Evolutionary conservation across 2,797 vertebrate species (phyloP).

Genomic region (Craterocephalus amniculus): DNA sequence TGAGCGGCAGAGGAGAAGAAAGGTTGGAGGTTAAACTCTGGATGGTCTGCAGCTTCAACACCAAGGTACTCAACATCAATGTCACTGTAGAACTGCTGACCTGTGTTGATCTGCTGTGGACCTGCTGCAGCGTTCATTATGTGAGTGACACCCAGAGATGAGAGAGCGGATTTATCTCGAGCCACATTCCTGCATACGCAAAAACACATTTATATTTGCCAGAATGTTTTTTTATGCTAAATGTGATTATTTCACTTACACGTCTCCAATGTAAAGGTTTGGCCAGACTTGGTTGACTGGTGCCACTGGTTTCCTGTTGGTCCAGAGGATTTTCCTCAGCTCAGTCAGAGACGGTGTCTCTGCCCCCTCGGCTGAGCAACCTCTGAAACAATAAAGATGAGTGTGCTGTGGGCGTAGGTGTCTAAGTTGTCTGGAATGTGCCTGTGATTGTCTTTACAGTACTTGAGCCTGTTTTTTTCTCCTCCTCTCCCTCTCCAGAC

Average conservation of each 20-base stretch:
- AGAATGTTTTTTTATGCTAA: background rate
- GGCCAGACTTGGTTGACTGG: conserved; percentile 90
- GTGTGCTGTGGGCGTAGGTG: conserved; percentile 26
- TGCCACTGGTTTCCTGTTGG: conserved; percentile 59
- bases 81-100: conserved; percentile 83
- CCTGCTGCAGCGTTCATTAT: conserved; percentile 85
- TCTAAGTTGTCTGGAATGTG: conserved; percentile 1
- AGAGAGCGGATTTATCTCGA: conserved; percentile 80
- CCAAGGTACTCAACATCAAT: conserved; percentile 80
- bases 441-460: conserved; percentile 58
- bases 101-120: conserved; percentile 83
- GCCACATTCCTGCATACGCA: conserved; percentile 76
- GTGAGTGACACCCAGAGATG: conserved; percentile 85
- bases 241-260: conserved; percentile 42
- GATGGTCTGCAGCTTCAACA: conserved; percentile 86
- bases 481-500: conserved; percentile 75
- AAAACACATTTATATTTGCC: conserved; percentile 41
- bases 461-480: conserved; percentile 66
- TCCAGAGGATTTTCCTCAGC: conserved; percentile 83
- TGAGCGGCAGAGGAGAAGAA: conserved; percentile 84
- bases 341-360: conserved; percentile 81
- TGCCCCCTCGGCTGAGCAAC: conserved; percentile 29
- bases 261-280: conserved; percentile 83
- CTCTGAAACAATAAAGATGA: conserved; percentile 49
- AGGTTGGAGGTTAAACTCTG: conserved; percentile 84